Evolutionary conservation across 2,797 vertebrate species (phyloP), one percentile per base, ranked within the genome.

Genomic region (Dryobates pubescens): DNA sequence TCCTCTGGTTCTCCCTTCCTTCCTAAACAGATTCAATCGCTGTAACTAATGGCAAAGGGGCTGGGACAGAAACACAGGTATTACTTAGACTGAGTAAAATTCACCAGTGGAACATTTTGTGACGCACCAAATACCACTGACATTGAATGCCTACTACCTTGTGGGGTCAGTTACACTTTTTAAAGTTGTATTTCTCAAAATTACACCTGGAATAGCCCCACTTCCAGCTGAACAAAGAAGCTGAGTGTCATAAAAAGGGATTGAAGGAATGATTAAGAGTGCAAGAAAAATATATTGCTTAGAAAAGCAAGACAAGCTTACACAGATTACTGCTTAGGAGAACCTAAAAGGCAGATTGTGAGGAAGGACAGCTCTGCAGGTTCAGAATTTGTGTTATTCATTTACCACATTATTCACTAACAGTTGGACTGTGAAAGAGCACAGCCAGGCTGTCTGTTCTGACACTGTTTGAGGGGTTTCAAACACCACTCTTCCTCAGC

Each of bases 21-120:
- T 86, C 93, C 80, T 59, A 59, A 89, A 62, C 38, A 82, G 32
- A 87, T 90, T 88, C 69, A 83, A 78, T 88, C 67, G 67, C 9
- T 41, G 32, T 87, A 69, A 78, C 43, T 82, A 62, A 56, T 83
- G n/a, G 49, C 49, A 82, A 76, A 89, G 9, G 17, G 19, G 16
- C 53, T 74, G 36, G 62, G 74, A 56, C 61, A 54, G 62, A 54
- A 76, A 38, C 45, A 82, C 41, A 59, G 51, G 19, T 63, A 43
- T 67, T 54, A 38, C 8, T 65, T 73, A 86, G 29, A 65, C 13
- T 7, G 57, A 62, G n/a, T 34, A 63, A 95, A 92, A 88, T 69
- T 59, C 75, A 81, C 34, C 10, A 32, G 41, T 93, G 69, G 27
- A 77, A 32, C 17, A 36, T 41, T 79, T 72, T 54, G 34, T 62